These are phyloP conservation scores for Neofelis nebulosa DNA, from an alignment of 2,113 vertebrate genomes.

Conservation along the genomic window DNA sequence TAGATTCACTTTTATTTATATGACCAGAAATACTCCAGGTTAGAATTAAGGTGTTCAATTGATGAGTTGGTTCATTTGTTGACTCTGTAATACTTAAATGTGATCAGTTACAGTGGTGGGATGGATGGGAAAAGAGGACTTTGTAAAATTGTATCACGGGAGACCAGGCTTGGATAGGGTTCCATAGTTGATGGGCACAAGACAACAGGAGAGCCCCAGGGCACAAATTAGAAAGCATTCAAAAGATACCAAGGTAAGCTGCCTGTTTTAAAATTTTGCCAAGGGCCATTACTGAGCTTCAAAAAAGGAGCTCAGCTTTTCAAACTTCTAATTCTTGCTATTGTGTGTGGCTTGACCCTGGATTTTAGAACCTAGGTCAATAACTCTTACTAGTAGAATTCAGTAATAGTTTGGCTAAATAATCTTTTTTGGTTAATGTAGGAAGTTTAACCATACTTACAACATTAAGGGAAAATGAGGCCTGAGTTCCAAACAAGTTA, in stretches of 20 bases:
- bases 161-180: neutral
- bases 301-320: neutral
- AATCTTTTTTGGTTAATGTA: neutral
- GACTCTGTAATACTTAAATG: neutral
- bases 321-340: neutral
- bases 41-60: neutral
- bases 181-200: neutral
- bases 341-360: neutral
- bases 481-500: constrained; percentile 26
- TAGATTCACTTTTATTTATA: neutral
- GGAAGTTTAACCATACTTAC: neutral
- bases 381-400: constrained; percentile 4
- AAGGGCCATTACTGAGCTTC: neutral
- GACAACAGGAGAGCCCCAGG: neutral
- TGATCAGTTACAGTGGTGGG: neutral
- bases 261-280: neutral
- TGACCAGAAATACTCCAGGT: neutral
- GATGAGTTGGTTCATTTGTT: neutral
- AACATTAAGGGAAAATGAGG: constrained; percentile 47
- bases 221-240: neutral
- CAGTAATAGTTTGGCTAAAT: neutral
- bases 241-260: neutral
- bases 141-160: neutral
- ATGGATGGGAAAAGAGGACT: neutral
- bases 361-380: neutral